A percentile compares a stretch with the other conserved stretches of the same genome.
Conservation (phyloP, 2,797 vertebrate species). For the Pyrrhura leucotis region DNA sequence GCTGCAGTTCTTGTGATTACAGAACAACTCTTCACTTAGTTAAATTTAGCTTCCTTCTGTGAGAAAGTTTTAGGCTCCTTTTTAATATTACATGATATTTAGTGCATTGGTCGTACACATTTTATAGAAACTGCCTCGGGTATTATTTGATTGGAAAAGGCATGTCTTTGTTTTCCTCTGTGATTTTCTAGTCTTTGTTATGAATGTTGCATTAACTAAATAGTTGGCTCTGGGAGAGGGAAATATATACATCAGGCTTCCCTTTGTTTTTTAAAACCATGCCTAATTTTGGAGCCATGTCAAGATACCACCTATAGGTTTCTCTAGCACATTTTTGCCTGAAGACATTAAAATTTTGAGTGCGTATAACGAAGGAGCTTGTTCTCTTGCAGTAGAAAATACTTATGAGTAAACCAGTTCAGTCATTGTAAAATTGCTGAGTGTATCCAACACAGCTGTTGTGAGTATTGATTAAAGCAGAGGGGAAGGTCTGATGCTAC, state of each 20-base stretch:
- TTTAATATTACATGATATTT: conserved; percentile 53
- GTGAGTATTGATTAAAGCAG: conserved; percentile 37
- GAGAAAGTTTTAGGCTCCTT: conserved; percentile 11
- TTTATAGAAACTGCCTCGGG: conserved; percentile 35
- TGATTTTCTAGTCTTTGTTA: conserved; percentile 24
- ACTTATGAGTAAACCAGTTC: conserved; percentile 43
- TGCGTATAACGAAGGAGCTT: not conserved
- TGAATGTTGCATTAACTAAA: conserved; percentile 27
- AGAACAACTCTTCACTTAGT: conserved; percentile 20
- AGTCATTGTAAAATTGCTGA: conserved; percentile 41
- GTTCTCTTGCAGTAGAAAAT: conserved; percentile 10
- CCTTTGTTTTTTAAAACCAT: conserved; percentile 1
- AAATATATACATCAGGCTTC: not conserved
- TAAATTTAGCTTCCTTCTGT: conserved; percentile 37
- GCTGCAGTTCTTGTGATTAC: conserved; percentile 36
- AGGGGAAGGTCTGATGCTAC: not conserved
- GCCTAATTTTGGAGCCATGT: conserved; percentile 8
- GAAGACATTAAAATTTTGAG: not conserved
- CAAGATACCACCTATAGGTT: not conserved
- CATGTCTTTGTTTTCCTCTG: conserved; percentile 26
- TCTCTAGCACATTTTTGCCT: not conserved
- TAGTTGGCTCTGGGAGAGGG: not conserved
- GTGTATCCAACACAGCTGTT: conserved; percentile 15
- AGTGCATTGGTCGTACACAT: not conserved
- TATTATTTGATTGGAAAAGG: conserved; percentile 23